Conservation (phyloP, 1,140 invertebrate genomes). For the Probaryconus sp. region DNA sequence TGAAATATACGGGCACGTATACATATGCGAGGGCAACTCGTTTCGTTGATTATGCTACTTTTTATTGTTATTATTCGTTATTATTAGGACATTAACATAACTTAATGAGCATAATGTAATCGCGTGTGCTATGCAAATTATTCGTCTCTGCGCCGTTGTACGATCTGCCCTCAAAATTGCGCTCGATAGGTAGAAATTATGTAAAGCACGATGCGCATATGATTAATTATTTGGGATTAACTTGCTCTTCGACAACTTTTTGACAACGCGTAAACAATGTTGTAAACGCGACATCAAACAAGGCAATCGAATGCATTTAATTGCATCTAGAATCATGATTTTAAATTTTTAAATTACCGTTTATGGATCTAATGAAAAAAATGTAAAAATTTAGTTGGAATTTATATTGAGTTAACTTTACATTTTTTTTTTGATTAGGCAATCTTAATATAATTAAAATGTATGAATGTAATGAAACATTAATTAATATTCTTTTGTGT, state of each 20-base stretch:
- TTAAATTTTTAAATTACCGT: no score
- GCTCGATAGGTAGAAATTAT: neutral
- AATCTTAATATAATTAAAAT: no score
- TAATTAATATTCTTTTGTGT: neutral
- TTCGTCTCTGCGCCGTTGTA: constrained; percentile 6
- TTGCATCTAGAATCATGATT: no score
- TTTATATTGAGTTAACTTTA: no score
- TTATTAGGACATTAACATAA: constrained; percentile 74
- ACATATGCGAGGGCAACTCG: constrained; percentile 60
- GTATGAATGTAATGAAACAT: neutral
- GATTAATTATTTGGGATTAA: neutral
- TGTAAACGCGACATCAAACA: no score
- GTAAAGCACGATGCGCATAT: neutral
- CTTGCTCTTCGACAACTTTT: no score
- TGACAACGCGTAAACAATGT: no score
- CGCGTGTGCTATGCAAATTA: constrained; percentile 62
- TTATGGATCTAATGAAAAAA: no score
- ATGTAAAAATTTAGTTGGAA: no score
- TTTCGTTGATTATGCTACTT: constrained; percentile 54
- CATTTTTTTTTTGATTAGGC: no score
- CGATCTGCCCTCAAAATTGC: constrained; percentile 20
- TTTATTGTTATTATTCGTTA: constrained; percentile 72
- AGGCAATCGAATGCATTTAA: no score
- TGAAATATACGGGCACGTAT: constrained; percentile 73
- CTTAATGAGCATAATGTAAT: constrained; percentile 73